Conservation (phyloP, 2,113 vertebrate species). For the Thinocorus orbignyianus region DNA sequence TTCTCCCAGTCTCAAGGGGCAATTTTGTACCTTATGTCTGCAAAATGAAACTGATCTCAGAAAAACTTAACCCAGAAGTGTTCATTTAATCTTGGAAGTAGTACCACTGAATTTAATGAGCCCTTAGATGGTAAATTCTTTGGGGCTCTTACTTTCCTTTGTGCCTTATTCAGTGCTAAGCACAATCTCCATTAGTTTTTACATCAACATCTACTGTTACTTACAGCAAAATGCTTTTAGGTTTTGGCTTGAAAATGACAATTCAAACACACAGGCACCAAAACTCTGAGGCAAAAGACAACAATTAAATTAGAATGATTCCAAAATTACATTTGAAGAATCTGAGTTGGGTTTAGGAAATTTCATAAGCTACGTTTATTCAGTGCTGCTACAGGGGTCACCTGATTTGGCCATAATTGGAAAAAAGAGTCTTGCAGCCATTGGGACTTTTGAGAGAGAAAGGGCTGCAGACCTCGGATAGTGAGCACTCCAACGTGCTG, state of each 20-base stretch:
- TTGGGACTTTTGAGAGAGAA: not conserved
- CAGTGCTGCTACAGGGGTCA: not conserved
- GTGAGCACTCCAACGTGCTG: not conserved
- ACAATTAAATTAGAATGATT: constrained; percentile 18
- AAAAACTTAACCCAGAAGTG: constrained; percentile 33
- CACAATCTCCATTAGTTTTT: constrained; percentile 25
- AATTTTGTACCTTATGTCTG: not conserved
- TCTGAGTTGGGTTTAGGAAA: not conserved
- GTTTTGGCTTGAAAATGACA: constrained; percentile 41
- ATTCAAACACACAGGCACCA: not conserved
- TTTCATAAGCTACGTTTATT: not conserved
- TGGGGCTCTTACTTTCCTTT: constrained; percentile 13
- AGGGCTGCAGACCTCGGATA: not conserved
- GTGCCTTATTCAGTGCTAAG: constrained; percentile 18
- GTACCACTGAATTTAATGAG: constrained; percentile 51
- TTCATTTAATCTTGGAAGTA: constrained; percentile 57
- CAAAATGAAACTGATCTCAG: constrained; percentile 40
- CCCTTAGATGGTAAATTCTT: constrained; percentile 27
- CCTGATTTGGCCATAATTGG: not conserved
- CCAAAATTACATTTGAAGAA: not conserved
- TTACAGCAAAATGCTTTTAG: constrained; percentile 51
- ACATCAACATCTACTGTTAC: constrained; percentile 42
- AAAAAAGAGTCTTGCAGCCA: not conserved
- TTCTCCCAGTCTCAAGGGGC: constrained; percentile 6
- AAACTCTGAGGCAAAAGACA: not conserved